These are phyloP conservation scores for Brachypodius melanocephalos DNA, from an alignment of 2,113 vertebrate species.

Conservation along the genomic window DNA sequence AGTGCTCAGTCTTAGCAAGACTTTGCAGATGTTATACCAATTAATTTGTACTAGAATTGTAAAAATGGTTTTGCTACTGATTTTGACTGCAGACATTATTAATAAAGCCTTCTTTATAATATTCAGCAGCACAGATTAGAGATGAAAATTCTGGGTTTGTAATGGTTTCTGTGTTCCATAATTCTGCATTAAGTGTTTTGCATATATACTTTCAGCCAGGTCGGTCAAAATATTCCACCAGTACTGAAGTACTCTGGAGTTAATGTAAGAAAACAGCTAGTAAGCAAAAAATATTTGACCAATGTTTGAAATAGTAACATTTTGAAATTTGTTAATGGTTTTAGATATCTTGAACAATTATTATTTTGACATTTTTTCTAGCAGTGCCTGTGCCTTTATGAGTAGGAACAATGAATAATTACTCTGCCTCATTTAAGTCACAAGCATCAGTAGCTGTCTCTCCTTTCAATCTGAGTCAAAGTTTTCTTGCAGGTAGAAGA, in stretches of 20 bases:
- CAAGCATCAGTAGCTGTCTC: not conserved
- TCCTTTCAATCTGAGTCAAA: not conserved
- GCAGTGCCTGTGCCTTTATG: not conserved
- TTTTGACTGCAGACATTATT: not conserved
- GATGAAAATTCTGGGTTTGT: not conserved
- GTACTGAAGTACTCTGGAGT: not conserved
- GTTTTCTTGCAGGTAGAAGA: not conserved
- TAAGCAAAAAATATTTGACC: not conserved
- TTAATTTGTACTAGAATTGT: not conserved
- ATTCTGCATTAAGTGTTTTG: not conserved
- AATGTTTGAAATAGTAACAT: not conserved
- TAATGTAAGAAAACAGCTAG: not conserved
- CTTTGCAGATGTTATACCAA: not conserved
- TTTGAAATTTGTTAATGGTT: not conserved
- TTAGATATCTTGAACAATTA: not conserved
- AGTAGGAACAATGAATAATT: not conserved
- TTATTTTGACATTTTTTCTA: not conserved
- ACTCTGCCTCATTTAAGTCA: not conserved
- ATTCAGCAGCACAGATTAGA: not conserved
- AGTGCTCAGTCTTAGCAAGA: not conserved
- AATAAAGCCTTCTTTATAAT: not conserved
- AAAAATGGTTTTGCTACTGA: not conserved
- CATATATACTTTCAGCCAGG: not conserved
- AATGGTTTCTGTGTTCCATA: not conserved
- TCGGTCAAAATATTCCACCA: not conserved